Conservation (phyloP, 2,113 vertebrate species). For the Clarias magur region DNA sequence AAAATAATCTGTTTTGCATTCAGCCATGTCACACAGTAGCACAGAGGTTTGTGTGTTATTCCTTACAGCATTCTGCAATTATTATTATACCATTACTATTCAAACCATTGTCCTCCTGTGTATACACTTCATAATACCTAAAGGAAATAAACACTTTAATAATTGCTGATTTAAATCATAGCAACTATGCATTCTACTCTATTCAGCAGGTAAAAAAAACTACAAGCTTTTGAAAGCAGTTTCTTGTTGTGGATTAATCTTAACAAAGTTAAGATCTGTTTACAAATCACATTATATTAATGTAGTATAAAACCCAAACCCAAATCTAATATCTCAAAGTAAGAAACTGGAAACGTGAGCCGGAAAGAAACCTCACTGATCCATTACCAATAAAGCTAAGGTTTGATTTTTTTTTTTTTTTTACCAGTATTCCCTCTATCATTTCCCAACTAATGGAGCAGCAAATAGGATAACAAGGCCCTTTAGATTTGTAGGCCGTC, state of each 20-base stretch:
- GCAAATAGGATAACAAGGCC: conserved; percentile 61
- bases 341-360: background rate
- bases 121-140: background rate
- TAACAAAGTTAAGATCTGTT: background rate
- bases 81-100: background rate
- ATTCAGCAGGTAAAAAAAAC: background rate
- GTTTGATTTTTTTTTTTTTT: conserved; percentile 34
- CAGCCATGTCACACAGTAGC: background rate
- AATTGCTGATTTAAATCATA: background rate
- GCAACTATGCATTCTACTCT: background rate
- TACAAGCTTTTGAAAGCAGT: background rate
- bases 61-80: background rate
- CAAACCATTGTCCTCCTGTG: background rate
- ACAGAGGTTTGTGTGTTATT: background rate
- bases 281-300: background rate
- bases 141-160: background rate
- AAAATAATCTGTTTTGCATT: background rate
- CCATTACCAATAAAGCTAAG: conserved; percentile 33
- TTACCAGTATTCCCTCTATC: conserved; percentile 54
- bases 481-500: conserved; percentile 57
- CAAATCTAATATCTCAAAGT: background rate
- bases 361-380: background rate
- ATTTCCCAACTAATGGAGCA: conserved; percentile 57
- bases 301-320: background rate
- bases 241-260: background rate